Conservation (phyloP, 1,140 invertebrate genomes). For the Hypothenemus hampei region DNA sequence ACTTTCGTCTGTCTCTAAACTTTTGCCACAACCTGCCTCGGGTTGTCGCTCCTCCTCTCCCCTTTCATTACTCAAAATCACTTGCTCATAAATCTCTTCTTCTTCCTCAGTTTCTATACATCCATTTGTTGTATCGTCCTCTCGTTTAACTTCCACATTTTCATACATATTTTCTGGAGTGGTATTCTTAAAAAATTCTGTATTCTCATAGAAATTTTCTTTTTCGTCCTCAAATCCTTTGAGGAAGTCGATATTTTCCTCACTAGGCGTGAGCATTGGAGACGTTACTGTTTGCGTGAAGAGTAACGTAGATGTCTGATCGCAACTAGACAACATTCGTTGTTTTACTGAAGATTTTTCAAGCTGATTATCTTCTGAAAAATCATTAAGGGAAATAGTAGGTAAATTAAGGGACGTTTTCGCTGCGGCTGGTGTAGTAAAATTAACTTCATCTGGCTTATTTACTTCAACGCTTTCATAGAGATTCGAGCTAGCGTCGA, state of each 20-base stretch:
- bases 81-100: constrained; percentile 20
- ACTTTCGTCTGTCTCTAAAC: constrained; percentile 15
- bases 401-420: constrained; percentile 22
- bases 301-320: constrained; percentile 40
- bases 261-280: constrained; percentile 45
- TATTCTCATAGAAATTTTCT: constrained; percentile 34
- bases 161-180: constrained; percentile 33
- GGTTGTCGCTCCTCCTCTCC: no score
- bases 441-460: not conserved
- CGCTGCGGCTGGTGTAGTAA: constrained; percentile 8
- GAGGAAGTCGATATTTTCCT: constrained; percentile 45
- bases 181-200: constrained; percentile 20
- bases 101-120: constrained; percentile 16
- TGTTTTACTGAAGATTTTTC: constrained; percentile 40
- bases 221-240: constrained; percentile 37
- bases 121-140: no score
- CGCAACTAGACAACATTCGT: constrained; percentile 41
- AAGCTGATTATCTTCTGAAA: constrained; percentile 24
- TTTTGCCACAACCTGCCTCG: constrained; percentile 2
- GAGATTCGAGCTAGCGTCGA: constrained; percentile 7
- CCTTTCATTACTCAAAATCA: constrained; percentile 6
- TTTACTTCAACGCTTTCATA: constrained; percentile 18
- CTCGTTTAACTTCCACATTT: constrained; percentile 30
- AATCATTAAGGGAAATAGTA: constrained; percentile 30
- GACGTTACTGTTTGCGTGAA: constrained; percentile 45